phyloP scores from a whole-genome alignment of 1,140 invertebrate genomes.

The Oreohelix idahoensis region DNA sequence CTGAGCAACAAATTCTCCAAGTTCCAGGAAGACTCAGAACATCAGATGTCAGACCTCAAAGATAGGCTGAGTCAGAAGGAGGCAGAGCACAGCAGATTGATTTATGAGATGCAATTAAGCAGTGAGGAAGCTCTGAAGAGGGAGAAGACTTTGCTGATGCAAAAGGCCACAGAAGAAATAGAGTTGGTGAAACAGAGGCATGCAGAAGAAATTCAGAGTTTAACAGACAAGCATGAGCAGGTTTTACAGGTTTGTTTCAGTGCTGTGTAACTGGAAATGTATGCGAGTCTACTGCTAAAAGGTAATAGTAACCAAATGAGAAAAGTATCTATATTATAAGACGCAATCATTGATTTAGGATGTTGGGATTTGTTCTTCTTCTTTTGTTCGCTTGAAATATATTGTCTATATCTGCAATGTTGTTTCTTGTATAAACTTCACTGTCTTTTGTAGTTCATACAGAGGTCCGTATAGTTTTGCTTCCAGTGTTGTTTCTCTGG shows the following conservation, averaged over 20 bases:
- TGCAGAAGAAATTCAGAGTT: constrained; percentile 51
- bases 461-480: no score
- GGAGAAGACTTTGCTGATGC: constrained; percentile 26
- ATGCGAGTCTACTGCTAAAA: no score
- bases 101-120: neutral
- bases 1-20: constrained; percentile 51
- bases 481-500: no score
- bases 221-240: constrained; percentile 53
- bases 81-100: constrained; percentile 33
- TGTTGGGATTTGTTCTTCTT: no score
- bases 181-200: constrained; percentile 56
- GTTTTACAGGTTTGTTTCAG: constrained; percentile 44
- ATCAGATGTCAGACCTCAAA: constrained; percentile 45
- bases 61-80: constrained; percentile 35
- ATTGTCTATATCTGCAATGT: no score
- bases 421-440: no score
- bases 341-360: no score
- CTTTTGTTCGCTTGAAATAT: no score
- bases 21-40: constrained; percentile 49
- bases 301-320: no score
- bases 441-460: no score
- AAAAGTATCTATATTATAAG: no score
- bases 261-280: no score
- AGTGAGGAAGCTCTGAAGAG: constrained; percentile 43
- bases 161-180: constrained; percentile 46